A percentile compares a stretch with the other conserved stretches of the same genome.
Evolutionary conservation across 2,888 invertebrate genomes (phyloP).

Genomic region (Mythimna ferrago): DNA sequence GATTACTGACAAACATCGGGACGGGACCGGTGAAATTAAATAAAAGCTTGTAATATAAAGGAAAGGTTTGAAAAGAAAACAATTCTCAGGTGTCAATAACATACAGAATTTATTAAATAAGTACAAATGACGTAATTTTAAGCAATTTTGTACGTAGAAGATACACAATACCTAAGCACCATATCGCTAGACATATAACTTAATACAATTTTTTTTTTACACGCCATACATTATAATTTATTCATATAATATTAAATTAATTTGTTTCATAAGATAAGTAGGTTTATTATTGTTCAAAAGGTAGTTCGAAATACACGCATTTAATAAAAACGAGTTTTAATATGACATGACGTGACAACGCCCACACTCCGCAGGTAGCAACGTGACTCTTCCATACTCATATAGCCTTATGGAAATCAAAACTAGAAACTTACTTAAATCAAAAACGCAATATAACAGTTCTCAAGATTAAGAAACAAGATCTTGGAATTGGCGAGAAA

Average conservation of each 20-base stretch:
- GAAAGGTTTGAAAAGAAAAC: conserved; percentile 29
- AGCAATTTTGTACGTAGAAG: conserved; percentile 35
- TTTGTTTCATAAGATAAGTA: conserved; percentile 12
- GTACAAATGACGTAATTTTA: conserved; percentile 31
- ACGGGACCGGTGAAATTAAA: no score
- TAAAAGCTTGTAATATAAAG: background rate
- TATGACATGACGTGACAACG: background rate
- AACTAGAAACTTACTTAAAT: background rate
- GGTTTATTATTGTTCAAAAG: conserved; percentile 12
- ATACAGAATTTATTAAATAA: conserved; percentile 41
- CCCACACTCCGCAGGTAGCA: background rate
- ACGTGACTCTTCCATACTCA: background rate
- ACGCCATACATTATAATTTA: no score
- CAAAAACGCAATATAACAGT: background rate
- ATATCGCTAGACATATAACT: conserved; percentile 17
- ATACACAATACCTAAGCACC: conserved; percentile 22
- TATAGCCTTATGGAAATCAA: background rate
- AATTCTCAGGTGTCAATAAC: conserved; percentile 23
- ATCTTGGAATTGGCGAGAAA: background rate
- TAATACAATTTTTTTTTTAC: no score
- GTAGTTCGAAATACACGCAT: background rate
- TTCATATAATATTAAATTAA: background rate
- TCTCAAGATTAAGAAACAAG: background rate
- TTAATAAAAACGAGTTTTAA: background rate
- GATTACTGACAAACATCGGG: no score